phyloP scores from a whole-genome alignment of 2,797 vertebrate species.

The Limosa lapponica region DNA sequence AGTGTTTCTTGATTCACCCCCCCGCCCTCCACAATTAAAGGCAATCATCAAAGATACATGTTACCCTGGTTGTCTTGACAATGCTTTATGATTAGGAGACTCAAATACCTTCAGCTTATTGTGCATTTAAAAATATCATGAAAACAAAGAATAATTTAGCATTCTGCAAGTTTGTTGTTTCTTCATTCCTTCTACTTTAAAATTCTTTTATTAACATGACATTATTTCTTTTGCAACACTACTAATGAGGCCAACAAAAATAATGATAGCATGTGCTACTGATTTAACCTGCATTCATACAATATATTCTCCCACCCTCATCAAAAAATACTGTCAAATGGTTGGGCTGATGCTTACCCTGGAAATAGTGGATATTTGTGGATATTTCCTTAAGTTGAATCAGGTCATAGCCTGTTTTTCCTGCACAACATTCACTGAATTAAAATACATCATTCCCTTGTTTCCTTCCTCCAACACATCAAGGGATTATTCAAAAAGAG shows the following conservation, averaged over 20 bases:
- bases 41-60: conserved; percentile 12
- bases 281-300: neutral
- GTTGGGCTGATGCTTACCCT: neutral
- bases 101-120: conserved; percentile 35
- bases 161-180: neutral
- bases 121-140: conserved; percentile 1
- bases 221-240: neutral
- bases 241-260: neutral
- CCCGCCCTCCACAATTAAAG: neutral
- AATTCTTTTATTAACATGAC: neutral
- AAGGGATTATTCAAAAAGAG: neutral
- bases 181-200: conserved; percentile 15
- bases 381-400: neutral
- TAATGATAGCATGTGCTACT: neutral
- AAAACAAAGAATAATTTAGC: conserved; percentile 49
- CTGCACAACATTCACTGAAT: neutral
- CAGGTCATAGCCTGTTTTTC: neutral
- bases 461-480: neutral
- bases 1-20: neutral
- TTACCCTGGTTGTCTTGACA: conserved; percentile 58
- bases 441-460: neutral
- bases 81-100: conserved; percentile 61
- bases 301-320: neutral
- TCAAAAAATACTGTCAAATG: neutral
- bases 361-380: neutral